Evolutionary conservation across 2,797 vertebrate species (phyloP).

Genomic region (Enoplosus armatus): DNA sequence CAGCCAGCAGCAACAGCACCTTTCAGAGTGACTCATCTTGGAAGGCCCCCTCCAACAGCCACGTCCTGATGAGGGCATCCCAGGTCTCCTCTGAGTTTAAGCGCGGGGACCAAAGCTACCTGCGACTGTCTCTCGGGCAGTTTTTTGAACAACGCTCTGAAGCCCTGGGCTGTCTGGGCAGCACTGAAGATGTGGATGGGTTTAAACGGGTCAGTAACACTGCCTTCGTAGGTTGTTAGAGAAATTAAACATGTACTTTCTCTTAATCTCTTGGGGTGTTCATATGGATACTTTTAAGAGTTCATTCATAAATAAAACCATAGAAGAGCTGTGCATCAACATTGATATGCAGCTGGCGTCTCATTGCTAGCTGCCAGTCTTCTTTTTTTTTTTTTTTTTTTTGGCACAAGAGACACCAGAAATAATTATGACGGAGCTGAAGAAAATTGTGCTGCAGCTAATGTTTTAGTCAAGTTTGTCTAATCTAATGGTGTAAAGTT

Average conservation of each 20-base stretch:
- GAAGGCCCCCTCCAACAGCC: constrained; percentile 84
- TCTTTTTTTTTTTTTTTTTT: not conserved
- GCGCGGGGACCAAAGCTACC: constrained; percentile 89
- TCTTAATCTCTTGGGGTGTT: not conserved
- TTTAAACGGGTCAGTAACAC: constrained; percentile 90
- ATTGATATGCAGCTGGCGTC: not conserved
- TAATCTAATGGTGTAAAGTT: not conserved
- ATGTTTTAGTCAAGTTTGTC: not conserved
- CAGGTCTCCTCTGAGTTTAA: constrained; percentile 85
- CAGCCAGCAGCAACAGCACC: constrained; percentile 70
- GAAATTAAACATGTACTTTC: not conserved
- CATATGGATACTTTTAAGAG: not conserved
- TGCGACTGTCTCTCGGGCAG: constrained; percentile 93
- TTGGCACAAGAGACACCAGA: not conserved
- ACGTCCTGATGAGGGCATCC: constrained; percentile 86
- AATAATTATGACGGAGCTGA: not conserved
- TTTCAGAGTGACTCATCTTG: constrained; percentile 88
- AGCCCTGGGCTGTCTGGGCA: constrained; percentile 94
- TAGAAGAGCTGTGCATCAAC: not conserved
- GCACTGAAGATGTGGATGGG: constrained; percentile 71
- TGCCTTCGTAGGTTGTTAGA: not conserved
- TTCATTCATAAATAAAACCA: not conserved
- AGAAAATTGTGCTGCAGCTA: not conserved
- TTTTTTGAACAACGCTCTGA: constrained; percentile 96
- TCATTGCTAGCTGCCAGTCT: not conserved